phyloP scores from a whole-genome alignment of 2,888 invertebrate species.

The Eupeodes luniger region DNA sequence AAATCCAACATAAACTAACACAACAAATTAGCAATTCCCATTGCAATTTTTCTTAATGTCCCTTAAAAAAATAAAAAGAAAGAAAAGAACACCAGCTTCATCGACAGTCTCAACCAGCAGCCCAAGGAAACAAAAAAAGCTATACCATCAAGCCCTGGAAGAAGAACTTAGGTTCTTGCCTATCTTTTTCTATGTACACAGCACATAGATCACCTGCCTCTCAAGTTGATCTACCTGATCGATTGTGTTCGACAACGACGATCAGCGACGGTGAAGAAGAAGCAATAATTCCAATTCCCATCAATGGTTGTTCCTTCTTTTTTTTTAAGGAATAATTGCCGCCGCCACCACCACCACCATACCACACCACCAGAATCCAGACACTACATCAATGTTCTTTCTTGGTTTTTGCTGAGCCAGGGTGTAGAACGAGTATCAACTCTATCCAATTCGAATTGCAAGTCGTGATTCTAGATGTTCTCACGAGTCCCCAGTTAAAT shows the following conservation, averaged over 20 bases:
- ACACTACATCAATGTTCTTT: conserved; percentile 14
- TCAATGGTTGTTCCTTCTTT: conserved; percentile 8
- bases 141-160: conserved; percentile 44
- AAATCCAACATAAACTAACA: background rate
- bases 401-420: background rate
- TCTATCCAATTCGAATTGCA: conserved; percentile 30
- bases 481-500: conserved; percentile 65
- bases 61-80: background rate
- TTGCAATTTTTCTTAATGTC: background rate
- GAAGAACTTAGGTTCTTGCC: background rate
- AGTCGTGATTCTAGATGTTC: conserved; percentile 71
- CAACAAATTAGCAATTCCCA: conserved; percentile 11
- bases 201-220: conserved; percentile 64
- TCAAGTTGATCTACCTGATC: conserved; percentile 46
- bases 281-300: conserved; percentile 50
- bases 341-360: conserved; percentile 1
- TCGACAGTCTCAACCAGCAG: background rate
- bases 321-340: conserved; percentile 52
- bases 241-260: conserved; percentile 37
- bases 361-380: background rate
- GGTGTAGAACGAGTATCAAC: background rate
- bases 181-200: conserved; percentile 30
- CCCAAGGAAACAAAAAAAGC: conserved; percentile 15
- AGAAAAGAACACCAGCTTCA: background rate
- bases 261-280: conserved; percentile 17